Percentiles rank a stretch among this genome's conserved stretches.
Evolutionary conservation across 1,140 invertebrate genomes (phyloP).

Genomic region (Eumaeus atala): DNA sequence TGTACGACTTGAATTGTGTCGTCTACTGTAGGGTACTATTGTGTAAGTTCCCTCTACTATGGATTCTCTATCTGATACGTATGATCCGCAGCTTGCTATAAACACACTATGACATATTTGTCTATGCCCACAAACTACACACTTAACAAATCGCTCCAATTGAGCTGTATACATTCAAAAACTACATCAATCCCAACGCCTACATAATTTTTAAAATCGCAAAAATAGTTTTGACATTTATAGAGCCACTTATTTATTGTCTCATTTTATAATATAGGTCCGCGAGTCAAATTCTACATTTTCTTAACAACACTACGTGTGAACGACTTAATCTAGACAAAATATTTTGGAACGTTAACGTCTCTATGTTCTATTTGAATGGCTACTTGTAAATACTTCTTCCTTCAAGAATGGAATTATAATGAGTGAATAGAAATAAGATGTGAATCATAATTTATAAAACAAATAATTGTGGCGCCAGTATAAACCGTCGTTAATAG

Average conservation of each 20-base stretch:
- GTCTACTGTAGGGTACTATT: not conserved
- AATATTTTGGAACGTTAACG: too few relatives aligned
- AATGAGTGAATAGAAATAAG: too few relatives aligned
- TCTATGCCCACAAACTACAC: not conserved
- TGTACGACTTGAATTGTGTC: not conserved
- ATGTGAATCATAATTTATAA: too few relatives aligned
- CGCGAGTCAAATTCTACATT: not conserved
- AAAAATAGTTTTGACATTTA: slow-evolving; percentile 6
- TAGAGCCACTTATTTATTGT: slow-evolving; percentile 7
- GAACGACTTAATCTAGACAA: too few relatives aligned
- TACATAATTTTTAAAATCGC: slow-evolving; percentile 2
- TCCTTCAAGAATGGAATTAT: too few relatives aligned
- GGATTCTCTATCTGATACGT: not conserved
- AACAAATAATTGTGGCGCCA: too few relatives aligned
- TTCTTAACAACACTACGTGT: not conserved
- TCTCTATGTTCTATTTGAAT: too few relatives aligned
- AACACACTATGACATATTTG: not conserved
- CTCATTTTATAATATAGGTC: slow-evolving; percentile 1
- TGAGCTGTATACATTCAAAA: slow-evolving; percentile 9
- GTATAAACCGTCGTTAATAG: too few relatives aligned
- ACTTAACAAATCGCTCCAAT: not conserved
- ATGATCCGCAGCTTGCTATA: not conserved
- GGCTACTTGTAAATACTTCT: too few relatives aligned
- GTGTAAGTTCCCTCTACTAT: not conserved
- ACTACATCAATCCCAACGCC: not conserved